phyloP scores from a whole-genome alignment of 2,113 vertebrate species.

The Jacana jacana region DNA sequence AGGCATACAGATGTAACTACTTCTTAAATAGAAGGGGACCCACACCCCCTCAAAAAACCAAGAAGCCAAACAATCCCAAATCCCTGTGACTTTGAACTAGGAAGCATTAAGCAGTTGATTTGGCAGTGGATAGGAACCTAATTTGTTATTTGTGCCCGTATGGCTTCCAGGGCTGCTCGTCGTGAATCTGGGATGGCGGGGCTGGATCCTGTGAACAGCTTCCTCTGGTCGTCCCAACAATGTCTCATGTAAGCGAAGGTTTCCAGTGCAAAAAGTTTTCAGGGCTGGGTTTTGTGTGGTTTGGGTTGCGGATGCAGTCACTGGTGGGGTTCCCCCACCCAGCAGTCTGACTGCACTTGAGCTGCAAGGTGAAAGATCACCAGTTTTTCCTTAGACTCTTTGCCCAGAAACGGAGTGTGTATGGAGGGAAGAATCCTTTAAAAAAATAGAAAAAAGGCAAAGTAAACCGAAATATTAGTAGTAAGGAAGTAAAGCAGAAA shows the following conservation, averaged over 20 bases:
- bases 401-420: not conserved
- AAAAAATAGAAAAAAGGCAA: not conserved
- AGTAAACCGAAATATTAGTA: not conserved
- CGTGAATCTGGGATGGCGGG: not conserved
- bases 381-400: not conserved
- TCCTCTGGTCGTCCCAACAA: not conserved
- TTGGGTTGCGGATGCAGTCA: accelerated
- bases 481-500: not conserved
- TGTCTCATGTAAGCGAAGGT: not conserved
- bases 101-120: not conserved
- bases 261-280: accelerated
- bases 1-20: slow-evolving; percentile 28
- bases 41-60: accelerated
- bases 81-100: not conserved
- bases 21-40: not conserved
- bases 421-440: not conserved
- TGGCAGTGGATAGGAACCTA: not conserved
- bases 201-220: not conserved
- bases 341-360: not conserved
- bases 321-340: not conserved
- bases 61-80: not conserved
- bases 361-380: not conserved
- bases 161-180: slow-evolving; percentile 26
- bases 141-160: not conserved
- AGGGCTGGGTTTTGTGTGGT: not conserved